A percentile compares a stretch with the other conserved stretches of the same genome.
Conservation (phyloP, 2,797 vertebrate genomes). For the Eospalax fontanierii region DNA sequence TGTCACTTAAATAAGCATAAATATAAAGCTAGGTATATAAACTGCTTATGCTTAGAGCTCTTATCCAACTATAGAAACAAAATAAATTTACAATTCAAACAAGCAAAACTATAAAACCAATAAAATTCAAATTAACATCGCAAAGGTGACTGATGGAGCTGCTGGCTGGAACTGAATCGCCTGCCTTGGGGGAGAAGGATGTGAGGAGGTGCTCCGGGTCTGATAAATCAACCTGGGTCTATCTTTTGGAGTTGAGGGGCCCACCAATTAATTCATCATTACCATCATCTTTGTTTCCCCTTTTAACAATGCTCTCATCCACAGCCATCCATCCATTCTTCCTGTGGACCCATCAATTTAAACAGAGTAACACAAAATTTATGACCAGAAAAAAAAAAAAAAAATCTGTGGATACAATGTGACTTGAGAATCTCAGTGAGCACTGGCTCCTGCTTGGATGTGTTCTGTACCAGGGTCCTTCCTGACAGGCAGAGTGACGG, state of each 20-base stretch:
- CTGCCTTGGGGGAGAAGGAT: not conserved
- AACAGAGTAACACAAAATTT: not conserved
- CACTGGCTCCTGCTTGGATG: rapidly evolving
- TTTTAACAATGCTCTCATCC: not conserved
- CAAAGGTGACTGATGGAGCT: not conserved
- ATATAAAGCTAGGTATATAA: constrained; percentile 59
- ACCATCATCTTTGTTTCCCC: not conserved
- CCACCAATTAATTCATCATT: not conserved
- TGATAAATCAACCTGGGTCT: not conserved
- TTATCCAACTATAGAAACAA: constrained; percentile 57
- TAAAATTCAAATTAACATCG: constrained; percentile 28
- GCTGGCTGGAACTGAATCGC: not conserved
- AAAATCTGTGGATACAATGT: not conserved
- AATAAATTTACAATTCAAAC: constrained; percentile 72
- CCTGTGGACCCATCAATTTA: constrained; percentile 11
- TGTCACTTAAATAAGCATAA: constrained; percentile 67
- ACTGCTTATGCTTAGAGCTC: constrained; percentile 8
- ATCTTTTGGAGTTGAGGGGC: not conserved
- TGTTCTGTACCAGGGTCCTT: too few relatives aligned
- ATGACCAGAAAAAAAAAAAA: not conserved
- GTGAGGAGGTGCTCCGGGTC: rapidly evolving
- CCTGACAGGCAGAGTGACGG: rapidly evolving
- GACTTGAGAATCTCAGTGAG: not conserved
- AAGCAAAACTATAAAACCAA: constrained; percentile 66
- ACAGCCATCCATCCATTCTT: not conserved